Base-by-base conservation (phyloP, 2,797 vertebrate species). In the Spinus pinus region DNA sequence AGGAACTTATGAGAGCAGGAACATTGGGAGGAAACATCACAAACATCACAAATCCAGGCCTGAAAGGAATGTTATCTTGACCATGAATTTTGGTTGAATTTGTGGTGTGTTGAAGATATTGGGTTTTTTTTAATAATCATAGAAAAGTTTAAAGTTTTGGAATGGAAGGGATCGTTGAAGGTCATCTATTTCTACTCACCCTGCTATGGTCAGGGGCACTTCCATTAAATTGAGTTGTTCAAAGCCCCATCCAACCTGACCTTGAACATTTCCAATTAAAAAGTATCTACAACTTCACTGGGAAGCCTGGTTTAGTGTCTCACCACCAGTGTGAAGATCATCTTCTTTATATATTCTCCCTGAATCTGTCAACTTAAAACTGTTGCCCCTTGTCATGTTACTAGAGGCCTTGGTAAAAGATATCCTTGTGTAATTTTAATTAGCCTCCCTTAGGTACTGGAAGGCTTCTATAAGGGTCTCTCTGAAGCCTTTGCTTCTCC, bases 21-120 rank as follows among this genome's bases (percentile, higher is more conserved):
- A 53, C 14, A 24, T 1, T 61, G 37, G 8, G 24, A 57, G 47
- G 61, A 92, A 96, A 78, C 30, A 83, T 89, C 44, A 77, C 20
- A 91, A 96, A 84, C 12, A 54, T 79, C 37, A 81, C 16, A 71
- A 51, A 44, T 3, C 12, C 28, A 70, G 12, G 60, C 39, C 31
- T 23, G 62, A 86, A 75, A 30, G 27, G 19, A 17, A 72, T 89
- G 23, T 58, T 90, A 35, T 79, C 50, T 82, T 22, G 10, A 50
- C 47, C 51, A 15, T 66, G 41, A 95, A 12, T 89, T 88, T 46
- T 93, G 57, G 70, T 69, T 86, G 30, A 57, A 58, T 89, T 42
- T n/a, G 15, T 86, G 6, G 12, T 81, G 20, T 84, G 88, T 93
- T 81, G 75, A 83, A 93, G 25, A 61, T 10, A 46, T 53, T 88